phyloP scores from a whole-genome alignment of 2,113 vertebrate species.

The Dipodomys ordii region DNA sequence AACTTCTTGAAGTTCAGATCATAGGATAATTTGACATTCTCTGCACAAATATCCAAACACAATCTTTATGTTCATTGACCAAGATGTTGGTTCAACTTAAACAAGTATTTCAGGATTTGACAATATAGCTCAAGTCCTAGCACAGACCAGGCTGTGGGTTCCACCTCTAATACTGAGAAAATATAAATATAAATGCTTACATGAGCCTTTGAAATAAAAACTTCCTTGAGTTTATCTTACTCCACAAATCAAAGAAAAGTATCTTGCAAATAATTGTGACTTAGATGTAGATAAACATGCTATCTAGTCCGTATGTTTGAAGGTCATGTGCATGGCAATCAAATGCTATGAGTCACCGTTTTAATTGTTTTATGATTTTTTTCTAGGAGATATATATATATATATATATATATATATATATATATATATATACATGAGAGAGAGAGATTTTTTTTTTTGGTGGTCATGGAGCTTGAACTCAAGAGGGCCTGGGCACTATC shows the following conservation, averaged over 20 bases:
- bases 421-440: too few relatives aligned
- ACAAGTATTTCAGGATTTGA: too few relatives aligned
- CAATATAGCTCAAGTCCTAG: too few relatives aligned
- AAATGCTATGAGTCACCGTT: background rate
- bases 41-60: background rate
- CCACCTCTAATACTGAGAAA: too few relatives aligned
- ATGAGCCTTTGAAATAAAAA: background rate
- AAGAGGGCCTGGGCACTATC: too few relatives aligned
- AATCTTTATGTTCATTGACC: background rate
- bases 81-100: background rate
- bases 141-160: too few relatives aligned
- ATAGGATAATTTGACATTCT: background rate
- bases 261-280: background rate
- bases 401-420: too few relatives aligned
- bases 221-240: background rate
- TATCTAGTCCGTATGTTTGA: background rate
- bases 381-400: background rate
- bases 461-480: too few relatives aligned
- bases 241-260: background rate
- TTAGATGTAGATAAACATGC: background rate
- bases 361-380: background rate
- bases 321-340: background rate
- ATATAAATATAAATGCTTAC: background rate
- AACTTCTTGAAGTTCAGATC: background rate
- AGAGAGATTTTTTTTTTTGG: too few relatives aligned